Percentiles rank a stretch among this genome's conserved stretches.
phyloP scores from a whole-genome alignment of 2,113 vertebrate genomes.

The Callorhinus ursinus region DNA sequence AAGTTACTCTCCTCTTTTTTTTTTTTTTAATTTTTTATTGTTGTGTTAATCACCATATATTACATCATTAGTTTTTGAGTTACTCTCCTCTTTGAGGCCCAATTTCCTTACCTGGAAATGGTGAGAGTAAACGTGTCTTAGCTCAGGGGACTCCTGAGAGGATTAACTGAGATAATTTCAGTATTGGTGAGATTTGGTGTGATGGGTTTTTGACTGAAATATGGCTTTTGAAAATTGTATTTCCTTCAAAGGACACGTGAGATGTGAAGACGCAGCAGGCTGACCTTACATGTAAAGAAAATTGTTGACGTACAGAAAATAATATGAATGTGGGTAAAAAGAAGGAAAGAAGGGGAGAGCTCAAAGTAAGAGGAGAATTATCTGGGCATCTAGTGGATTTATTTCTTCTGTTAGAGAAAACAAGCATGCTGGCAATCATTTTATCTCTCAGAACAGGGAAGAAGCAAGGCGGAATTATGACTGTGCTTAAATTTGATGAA shows the following conservation, averaged over 20 bases:
- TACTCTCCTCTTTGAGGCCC: not conserved
- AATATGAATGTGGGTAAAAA: not conserved
- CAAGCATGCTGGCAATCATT: not conserved
- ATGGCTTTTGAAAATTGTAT: not conserved
- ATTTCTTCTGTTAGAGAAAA: not conserved
- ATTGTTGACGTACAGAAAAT: not conserved
- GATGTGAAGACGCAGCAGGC: not conserved
- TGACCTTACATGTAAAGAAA: not conserved
- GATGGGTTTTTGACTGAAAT: not conserved
- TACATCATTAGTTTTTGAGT: no score
- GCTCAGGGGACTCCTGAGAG: not conserved
- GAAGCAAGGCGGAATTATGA: not conserved
- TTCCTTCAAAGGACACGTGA: not conserved
- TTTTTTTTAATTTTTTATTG: no score
- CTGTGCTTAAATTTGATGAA: not conserved
- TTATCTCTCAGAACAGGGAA: not conserved
- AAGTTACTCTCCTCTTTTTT: not conserved
- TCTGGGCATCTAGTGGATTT: not conserved
- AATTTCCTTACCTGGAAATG: not conserved
- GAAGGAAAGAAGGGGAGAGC: not conserved
- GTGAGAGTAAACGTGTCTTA: not conserved
- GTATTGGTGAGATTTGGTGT: not conserved
- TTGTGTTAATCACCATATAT: no score
- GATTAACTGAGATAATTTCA: not conserved
- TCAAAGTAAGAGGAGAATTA: slow-evolving; percentile 39